Evolutionary conservation across 1,140 invertebrate genomes (phyloP).

Genomic region (Leptopilina boulardi): DNA sequence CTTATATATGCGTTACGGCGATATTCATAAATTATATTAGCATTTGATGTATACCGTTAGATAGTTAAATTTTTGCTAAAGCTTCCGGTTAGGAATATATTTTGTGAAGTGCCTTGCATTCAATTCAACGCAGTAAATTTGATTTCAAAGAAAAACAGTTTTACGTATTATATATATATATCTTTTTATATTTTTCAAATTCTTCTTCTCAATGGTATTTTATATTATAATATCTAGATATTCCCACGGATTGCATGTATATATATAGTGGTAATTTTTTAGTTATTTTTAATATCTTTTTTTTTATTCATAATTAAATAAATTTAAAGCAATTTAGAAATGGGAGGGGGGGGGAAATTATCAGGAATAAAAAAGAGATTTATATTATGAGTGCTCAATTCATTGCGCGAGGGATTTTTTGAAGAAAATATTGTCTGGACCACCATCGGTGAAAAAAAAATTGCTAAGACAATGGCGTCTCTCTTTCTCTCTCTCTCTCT

Average conservation of each 20-base stretch:
- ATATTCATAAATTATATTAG: constrained; percentile 18
- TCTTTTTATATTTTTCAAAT: no score
- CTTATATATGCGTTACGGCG: constrained; percentile 11
- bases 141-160: not conserved
- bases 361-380: not conserved
- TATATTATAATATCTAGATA: no score
- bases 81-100: constrained; percentile 7
- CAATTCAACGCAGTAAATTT: not conserved
- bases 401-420: not conserved
- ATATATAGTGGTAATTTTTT: no score
- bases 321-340: no score
- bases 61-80: constrained; percentile 12
- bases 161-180: no score
- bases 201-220: no score
- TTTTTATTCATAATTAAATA: no score
- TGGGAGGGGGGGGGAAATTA: no score
- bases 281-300: no score
- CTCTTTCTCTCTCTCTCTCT: no score
- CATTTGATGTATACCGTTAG: constrained; percentile 1
- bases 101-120: constrained; percentile 8
- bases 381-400: not conserved
- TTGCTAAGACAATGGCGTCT: not conserved
- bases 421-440: constrained; percentile 29
- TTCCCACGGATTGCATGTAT: no score
- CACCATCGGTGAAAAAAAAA: constrained; percentile 27